Base-by-base conservation (phyloP, 2,888 invertebrate species). In the Diaphora mendica region DNA sequence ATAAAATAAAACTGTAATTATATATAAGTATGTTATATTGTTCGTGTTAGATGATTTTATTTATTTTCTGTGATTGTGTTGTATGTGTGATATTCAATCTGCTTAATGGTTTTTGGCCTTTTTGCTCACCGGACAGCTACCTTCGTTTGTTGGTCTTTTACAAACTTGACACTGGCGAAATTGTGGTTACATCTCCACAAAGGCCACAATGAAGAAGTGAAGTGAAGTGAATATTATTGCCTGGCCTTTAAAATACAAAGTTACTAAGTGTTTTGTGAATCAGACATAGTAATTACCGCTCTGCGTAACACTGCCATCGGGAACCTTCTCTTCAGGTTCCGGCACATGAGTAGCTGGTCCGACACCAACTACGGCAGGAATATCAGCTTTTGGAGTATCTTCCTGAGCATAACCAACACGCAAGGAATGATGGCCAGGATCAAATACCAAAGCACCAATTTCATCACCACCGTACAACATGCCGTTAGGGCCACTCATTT, bases 311-410 rank as follows among this genome's bases (percentile, higher is more conserved):
- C 97, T 97, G 78, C 96, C 97, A 88, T 98, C 98, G 5, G 97
- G 97, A 80, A 97, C 96, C 90, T 98, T 98, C 55, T 97, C 97
- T 88, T 98, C 98, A 0, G 97, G 95, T 75, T 98, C 98, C 42
- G 97, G 96, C 85, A 97, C 97, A 55, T 97, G 96, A 0, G 97
- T 96, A 0, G 96, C 91, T 51, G 98, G 98, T 20, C 97, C 97
- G 11, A 99, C 97, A 1, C 99, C 99, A 48, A 99, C 98, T 64
- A 98, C 97, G 0, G 99, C 98, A 0, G 99, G 99, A 75, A 99
- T 99, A 96, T 99, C 99, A 2, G 99, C 99, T 96, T 99, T 99
- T 4, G 99, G 99, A n/a, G 99, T 98, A 91, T 99, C 99, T 92
- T 99, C 99, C 87, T 99, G 99, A 15, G 99, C 99, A 96, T 98